Percentiles rank a stretch among this genome's conserved stretches.
These are phyloP conservation scores for Semotilus atromaculatus DNA, from an alignment of 2,797 vertebrate genomes.

Conservation along the genomic window DNA sequence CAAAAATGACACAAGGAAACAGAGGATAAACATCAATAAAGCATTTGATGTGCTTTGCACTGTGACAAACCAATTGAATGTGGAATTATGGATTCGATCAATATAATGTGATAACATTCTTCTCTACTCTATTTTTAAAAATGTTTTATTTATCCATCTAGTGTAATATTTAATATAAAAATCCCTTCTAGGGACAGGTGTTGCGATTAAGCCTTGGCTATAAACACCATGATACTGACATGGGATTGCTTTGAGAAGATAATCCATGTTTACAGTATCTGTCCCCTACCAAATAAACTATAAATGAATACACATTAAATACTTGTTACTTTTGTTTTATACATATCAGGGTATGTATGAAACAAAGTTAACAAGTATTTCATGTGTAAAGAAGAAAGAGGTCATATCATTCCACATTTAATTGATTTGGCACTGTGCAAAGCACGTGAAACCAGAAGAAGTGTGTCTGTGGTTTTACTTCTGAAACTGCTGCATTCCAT, in stretches of 20 bases:
- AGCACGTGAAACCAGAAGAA: not conserved
- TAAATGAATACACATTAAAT: too few species aligned
- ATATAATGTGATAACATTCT: too few species aligned
- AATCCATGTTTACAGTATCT: too few species aligned
- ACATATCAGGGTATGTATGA: not conserved
- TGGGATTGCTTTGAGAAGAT: too few species aligned
- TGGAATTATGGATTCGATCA: too few species aligned
- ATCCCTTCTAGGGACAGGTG: too few species aligned
- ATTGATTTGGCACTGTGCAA: slow-evolving; percentile 1
- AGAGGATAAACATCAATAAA: not conserved
- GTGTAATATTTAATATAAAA: too few species aligned
- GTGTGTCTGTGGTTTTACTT: not conserved
- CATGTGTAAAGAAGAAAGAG: not conserved
- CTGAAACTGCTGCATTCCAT: not conserved
- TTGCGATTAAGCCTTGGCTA: too few species aligned
- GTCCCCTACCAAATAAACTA: too few species aligned
- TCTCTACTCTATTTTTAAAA: too few species aligned
- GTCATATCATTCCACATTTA: not conserved
- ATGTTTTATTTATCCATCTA: too few species aligned
- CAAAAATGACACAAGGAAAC: slow-evolving; percentile 33
- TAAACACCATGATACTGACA: too few species aligned
- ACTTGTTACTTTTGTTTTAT: not conserved
- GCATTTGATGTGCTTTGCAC: not conserved
- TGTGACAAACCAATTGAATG: not conserved
- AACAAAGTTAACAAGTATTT: not conserved